phyloP scores from a whole-genome alignment of 2,113 vertebrate genomes.

The Solenodon paradoxus region DNA sequence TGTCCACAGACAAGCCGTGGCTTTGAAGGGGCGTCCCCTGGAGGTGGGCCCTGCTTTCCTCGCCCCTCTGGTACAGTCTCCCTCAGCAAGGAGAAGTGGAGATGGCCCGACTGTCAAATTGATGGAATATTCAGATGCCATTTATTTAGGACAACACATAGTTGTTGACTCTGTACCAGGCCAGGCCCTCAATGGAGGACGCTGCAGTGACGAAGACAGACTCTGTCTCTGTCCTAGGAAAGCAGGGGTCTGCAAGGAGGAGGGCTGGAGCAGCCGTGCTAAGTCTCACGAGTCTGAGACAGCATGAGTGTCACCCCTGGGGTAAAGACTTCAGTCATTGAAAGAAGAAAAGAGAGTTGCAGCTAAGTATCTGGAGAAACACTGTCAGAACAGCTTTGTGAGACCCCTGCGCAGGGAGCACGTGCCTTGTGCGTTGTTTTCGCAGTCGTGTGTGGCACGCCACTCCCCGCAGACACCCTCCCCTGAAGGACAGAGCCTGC shows the following conservation, averaged over 20 bases:
- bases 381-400: neutral
- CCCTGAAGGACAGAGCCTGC: neutral
- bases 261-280: too few species aligned
- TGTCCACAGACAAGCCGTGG: neutral
- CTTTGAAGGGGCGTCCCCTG: rapidly evolving
- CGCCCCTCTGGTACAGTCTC: neutral
- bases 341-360: neutral
- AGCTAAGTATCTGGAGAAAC: neutral
- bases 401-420: neutral
- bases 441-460: neutral
- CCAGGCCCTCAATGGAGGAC: rapidly evolving
- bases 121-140: neutral
- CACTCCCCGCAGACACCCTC: too few species aligned
- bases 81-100: neutral
- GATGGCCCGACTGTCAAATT: rapidly evolving
- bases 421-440: rapidly evolving
- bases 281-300: too few species aligned
- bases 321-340: too few species aligned
- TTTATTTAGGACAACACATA: neutral
- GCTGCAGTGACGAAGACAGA: rapidly evolving
- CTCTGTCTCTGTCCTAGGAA: neutral
- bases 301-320: too few species aligned
- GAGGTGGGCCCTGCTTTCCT: neutral
- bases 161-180: rapidly evolving
- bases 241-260: neutral